Evolutionary conservation across 1,140 invertebrate species (phyloP).

Genomic region (Diprion similis): DNA sequence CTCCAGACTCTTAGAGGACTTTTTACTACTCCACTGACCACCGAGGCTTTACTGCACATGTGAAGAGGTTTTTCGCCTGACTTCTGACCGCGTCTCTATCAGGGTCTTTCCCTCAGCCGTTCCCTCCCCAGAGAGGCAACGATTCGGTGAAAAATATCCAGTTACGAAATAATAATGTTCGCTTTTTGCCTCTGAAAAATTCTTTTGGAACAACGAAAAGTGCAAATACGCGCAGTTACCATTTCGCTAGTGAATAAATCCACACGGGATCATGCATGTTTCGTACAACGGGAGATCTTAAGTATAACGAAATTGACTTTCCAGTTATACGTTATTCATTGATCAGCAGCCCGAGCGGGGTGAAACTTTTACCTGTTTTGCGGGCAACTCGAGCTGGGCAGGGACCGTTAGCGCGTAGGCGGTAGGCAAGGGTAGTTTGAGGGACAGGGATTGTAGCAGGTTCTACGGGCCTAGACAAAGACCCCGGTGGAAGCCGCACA

Average conservation of each 20-base stretch:
- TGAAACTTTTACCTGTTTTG: neutral
- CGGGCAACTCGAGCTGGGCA: neutral
- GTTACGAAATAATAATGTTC: too few species aligned
- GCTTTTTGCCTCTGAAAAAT: too few species aligned
- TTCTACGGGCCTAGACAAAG: neutral
- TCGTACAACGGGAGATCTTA: neutral
- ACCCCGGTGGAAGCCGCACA: slow-evolving; percentile 4
- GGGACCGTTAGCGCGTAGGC: neutral
- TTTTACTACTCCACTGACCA: too few species aligned
- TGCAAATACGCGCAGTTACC: too few species aligned
- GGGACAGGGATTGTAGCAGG: neutral
- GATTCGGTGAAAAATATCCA: too few species aligned
- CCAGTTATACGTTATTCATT: neutral
- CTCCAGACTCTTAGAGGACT: too few species aligned
- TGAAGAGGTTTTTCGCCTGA: too few species aligned
- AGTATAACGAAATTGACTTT: neutral
- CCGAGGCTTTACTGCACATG: neutral
- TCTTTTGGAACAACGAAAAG: too few species aligned
- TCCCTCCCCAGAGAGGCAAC: too few species aligned
- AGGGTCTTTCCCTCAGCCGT: too few species aligned
- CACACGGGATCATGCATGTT: neutral
- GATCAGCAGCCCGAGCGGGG: neutral
- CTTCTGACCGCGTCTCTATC: too few species aligned
- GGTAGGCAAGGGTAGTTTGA: neutral
- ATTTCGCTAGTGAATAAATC: too few species aligned